Base-by-base conservation (phyloP, 2,113 vertebrate species). In the Lepisosteus osseus region DNA sequence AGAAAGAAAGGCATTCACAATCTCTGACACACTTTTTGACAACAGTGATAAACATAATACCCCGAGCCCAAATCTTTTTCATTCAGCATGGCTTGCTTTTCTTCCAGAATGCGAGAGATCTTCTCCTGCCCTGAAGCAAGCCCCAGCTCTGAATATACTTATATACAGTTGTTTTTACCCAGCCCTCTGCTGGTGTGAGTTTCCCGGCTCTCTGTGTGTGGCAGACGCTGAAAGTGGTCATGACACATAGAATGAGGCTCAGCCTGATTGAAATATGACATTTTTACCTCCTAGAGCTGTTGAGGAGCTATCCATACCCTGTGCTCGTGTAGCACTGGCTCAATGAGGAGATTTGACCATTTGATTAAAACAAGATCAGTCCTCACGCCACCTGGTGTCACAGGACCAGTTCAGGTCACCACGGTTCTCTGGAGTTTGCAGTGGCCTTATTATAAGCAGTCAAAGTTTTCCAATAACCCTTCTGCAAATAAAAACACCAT, bases 31-130 rank as follows among this genome's bases (percentile, higher is more conserved):
- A 86, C 82, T 68, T 73, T 76, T 75, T 85, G 83, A 82, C 85
- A 87, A 86, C 83, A 80, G 69, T 77, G 61, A 75, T 81, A 87
- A 88, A 90, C 86, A 89, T 83, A 86, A 80, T 80, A 29, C 29
- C 87, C 81, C 76, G 74, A 87, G 84, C 81, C 77, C 78, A 78
- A 71, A 71, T 77, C 17, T 29, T 29, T 29, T 40, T 59, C n/a
- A 3, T 15, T 59, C 4, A 3, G 12, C 9, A 13, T 59, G 5
- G 4, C 6, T 15, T 14, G 6, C 5, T 40, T 65, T 15, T 9
- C 3, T 65, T 79, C 65, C 64, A 56, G 67, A 72, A 41, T 41
- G 17, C 41, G 62, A 41, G 62, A 76, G 84, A 81, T 72, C 77
- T 61, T 61, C 79, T 67, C 76, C 63, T 76, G 76, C 65, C 77